A percentile compares a stretch with the other conserved stretches of the same genome.
phyloP scores from a whole-genome alignment of 2,797 vertebrate genomes.

The Eleutherodactylus coqui region DNA sequence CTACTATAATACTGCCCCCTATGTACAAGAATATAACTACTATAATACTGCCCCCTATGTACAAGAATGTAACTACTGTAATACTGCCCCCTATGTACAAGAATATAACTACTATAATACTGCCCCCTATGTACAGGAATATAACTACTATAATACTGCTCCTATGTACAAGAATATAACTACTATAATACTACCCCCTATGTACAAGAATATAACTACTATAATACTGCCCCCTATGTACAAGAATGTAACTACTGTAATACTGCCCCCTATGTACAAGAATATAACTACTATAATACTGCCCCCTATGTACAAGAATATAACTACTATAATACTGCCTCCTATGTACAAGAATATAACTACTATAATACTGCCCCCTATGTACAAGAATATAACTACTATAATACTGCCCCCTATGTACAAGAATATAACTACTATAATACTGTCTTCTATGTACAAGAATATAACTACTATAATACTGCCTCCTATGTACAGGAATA shows the following conservation, averaged over 20 bases:
- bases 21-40: not conserved
- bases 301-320: conserved; percentile 3
- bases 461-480: too few relatives aligned
- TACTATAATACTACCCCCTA: not conserved
- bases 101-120: conserved; percentile 11
- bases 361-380: conserved; percentile 1
- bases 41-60: not conserved
- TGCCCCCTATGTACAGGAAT: not conserved
- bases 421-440: too few relatives aligned
- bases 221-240: not conserved
- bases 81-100: not conserved
- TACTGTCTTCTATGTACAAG: too few relatives aligned
- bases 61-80: conserved; percentile 2
- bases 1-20: not conserved
- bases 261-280: not conserved
- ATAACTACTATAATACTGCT: conserved; percentile 10
- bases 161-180: conserved; percentile 10
- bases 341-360: conserved; percentile 10
- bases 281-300: conserved; percentile 7
- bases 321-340: not conserved
- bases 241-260: not conserved
- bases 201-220: too few relatives aligned
- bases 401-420: not conserved
- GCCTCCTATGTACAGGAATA: too few relatives aligned
- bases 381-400: conserved; percentile 5